Evolutionary conservation across 2,888 invertebrate genomes (phyloP), one percentile per base, ranked within the genome.

Genomic region (Gisinianus flammeolus): DNA sequence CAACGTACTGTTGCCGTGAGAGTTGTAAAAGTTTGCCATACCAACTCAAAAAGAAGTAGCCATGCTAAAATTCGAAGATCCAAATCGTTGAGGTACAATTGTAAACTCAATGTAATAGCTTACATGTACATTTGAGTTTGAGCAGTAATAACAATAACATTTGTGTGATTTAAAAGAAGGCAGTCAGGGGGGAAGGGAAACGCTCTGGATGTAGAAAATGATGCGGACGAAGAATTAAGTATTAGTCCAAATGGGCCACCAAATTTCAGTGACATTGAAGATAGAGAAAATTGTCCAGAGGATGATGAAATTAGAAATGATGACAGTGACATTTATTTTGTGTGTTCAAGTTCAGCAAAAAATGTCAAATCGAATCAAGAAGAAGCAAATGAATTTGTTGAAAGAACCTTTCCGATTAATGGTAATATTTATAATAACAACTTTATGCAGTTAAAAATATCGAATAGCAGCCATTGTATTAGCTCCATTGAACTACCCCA

Each of bases 211-310:
- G 72, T 81, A 54, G 84, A 79, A 10, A 81, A 83, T 54, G 84
- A 84, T 62, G 84, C 84, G 1, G 84, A 84, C 31, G 84, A 83
- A 77, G 84, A 84, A 62, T 70, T 83, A 6, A 84, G 84, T 64
- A 76, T 84, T n/a, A 83, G 83, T 76, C 84, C 84, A 4, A 82
- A 83, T 54, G 77, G 77, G 19, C 71, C 71, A 58, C 77, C 70
- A 6, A 77, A 77, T 64, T 71, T 77, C 4, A 77, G 77, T 52
- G 77, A 77, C 54, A 62, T 77, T n/a, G 77, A 77, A 62, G 64
- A 76, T 69, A 68, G 52, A 56, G 19, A 28, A 19, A 67, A 68
- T 16, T 66, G 35, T 24, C 28, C 54, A 16, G 52, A 12, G 4
- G 22, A n/a, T 28, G 35, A 22, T 35, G 30, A 35, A 16, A 28